A percentile compares a stretch with the other conserved stretches of the same genome.
phyloP scores from a whole-genome alignment of 2,888 invertebrate species.

The Drosophila merina region DNA sequence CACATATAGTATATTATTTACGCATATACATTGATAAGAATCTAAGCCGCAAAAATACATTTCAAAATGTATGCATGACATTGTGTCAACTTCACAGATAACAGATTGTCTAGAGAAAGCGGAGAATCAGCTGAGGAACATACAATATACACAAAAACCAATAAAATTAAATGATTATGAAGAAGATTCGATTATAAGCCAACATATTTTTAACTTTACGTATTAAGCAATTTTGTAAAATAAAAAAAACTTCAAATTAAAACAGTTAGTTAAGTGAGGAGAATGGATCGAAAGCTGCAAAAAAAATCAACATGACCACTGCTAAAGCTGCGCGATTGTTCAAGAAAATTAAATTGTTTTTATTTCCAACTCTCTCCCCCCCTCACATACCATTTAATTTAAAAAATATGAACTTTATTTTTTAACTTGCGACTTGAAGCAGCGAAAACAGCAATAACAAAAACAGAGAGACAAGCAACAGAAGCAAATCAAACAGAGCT shows the following conservation, averaged over 20 bases:
- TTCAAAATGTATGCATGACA: conserved; percentile 58
- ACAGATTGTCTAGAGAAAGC: conserved; percentile 50
- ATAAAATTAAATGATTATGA: conserved; percentile 64
- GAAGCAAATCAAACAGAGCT: conserved; percentile 77
- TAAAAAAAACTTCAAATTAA: conserved; percentile 72
- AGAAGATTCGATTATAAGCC: conserved; percentile 70
- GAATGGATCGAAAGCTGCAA: conserved; percentile 46
- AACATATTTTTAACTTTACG: conserved; percentile 73
- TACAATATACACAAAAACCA: conserved; percentile 29
- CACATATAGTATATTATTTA: conserved; percentile 65
- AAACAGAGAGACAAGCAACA: conserved; percentile 61
- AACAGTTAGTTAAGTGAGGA: conserved; percentile 58
- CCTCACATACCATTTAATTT: conserved; percentile 1
- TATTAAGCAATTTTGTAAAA: conserved; percentile 74
- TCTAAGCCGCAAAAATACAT: conserved; percentile 62
- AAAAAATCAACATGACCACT: conserved; percentile 39
- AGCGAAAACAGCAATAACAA: conserved; percentile 32
- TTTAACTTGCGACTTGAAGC: conserved; percentile 12
- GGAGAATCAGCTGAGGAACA: conserved; percentile 30
- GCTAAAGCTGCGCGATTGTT: conserved; percentile 6
- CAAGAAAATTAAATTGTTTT: not conserved
- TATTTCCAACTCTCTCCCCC: conserved; percentile 13
- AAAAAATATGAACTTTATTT: conserved; percentile 4
- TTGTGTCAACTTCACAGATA: conserved; percentile 49
- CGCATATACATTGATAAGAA: conserved; percentile 60